Conservation (phyloP, 2,113 vertebrate genomes). For the Rhea americana region DNA sequence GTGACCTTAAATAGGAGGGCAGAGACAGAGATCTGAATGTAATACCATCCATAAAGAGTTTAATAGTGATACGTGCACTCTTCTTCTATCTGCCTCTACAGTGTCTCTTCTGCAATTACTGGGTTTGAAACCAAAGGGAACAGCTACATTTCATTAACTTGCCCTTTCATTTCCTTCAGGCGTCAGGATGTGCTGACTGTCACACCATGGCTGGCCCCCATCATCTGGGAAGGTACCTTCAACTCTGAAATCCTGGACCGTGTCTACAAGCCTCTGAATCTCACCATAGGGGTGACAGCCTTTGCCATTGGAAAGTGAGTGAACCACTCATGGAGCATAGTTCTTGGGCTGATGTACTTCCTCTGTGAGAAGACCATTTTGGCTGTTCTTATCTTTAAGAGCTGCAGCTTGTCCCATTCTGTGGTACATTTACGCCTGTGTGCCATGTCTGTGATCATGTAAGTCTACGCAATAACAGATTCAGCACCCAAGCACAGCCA, state of each 20-base stretch:
- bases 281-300: constrained; percentile 73
- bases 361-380: neutral
- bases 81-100: neutral
- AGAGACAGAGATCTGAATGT: neutral
- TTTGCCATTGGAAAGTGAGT: constrained; percentile 79
- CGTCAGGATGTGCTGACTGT: constrained; percentile 63
- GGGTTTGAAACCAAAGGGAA: neutral
- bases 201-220: constrained; percentile 81
- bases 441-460: neutral
- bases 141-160: neutral
- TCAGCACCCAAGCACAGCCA: neutral
- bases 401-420: neutral
- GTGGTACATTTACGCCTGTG: neutral
- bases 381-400: neutral
- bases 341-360: neutral
- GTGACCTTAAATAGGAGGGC: neutral
- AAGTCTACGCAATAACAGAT: neutral
- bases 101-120: neutral
- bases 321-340: accelerated
- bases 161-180: constrained; percentile 2
- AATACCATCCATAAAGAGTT: neutral
- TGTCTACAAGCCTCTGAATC: constrained; percentile 61
- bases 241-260: constrained; percentile 60
- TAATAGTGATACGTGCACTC: neutral
- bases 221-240: constrained; percentile 81